A percentile compares a stretch with the other conserved stretches of the same genome.
phyloP scores from a whole-genome alignment of 2,797 vertebrate species.

The Parauchenoglanis ngamensis region DNA sequence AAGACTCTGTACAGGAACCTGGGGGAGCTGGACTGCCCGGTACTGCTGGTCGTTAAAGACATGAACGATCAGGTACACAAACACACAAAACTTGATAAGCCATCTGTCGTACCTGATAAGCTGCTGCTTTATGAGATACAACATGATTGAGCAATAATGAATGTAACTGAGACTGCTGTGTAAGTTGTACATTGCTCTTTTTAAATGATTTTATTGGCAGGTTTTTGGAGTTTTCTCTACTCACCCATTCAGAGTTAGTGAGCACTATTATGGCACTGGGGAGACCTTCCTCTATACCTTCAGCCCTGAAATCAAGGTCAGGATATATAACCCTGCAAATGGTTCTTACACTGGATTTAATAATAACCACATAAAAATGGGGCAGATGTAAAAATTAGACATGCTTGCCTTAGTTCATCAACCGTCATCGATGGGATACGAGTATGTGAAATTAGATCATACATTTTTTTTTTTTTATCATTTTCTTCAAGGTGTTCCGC shows the following conservation, averaged over 20 bases:
- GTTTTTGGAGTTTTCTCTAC: constrained; percentile 94
- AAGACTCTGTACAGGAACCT: constrained; percentile 95
- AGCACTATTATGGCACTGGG: constrained; percentile 96
- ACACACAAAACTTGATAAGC: neutral
- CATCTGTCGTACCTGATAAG: neutral
- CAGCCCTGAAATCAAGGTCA: constrained; percentile 92
- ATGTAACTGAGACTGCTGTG: neutral
- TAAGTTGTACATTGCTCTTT: neutral
- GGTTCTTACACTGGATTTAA: neutral
- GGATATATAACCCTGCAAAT: neutral
- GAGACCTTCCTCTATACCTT: constrained; percentile 98
- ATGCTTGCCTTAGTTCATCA: neutral
- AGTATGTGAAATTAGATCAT: neutral
- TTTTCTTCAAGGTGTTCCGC: constrained; percentile 83
- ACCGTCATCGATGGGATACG: neutral
- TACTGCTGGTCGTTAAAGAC: constrained; percentile 92
- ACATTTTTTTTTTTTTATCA: neutral
- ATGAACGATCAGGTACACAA: constrained; percentile 85
- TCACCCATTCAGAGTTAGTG: constrained; percentile 94
- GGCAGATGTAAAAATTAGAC: neutral
- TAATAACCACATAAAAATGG: neutral
- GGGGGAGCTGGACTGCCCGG: constrained; percentile 85
- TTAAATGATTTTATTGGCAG: constrained; percentile 63
- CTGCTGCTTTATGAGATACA: neutral
- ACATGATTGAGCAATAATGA: neutral